These are phyloP conservation scores for Epizoanthus illoricatus DNA, from an alignment of 92 coral and sea anemone species.

Conservation along the genomic window DNA sequence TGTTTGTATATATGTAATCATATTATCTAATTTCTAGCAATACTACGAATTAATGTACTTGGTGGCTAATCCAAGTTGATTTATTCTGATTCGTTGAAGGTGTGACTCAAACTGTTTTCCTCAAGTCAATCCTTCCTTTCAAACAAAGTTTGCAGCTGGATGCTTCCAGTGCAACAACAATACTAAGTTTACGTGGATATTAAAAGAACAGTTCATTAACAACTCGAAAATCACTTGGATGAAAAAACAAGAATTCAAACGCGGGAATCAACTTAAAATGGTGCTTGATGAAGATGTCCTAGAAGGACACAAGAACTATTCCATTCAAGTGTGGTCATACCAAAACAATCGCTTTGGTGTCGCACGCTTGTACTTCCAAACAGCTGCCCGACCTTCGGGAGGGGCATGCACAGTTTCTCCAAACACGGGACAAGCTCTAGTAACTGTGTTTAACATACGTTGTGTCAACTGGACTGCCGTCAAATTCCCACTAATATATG, in stretches of 20 bases:
- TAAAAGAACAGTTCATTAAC: background rate
- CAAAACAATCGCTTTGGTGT: background rate
- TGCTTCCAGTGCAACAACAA: background rate
- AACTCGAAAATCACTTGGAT: background rate
- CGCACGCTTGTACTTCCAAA: background rate
- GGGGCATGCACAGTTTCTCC: slow-evolving; percentile 1
- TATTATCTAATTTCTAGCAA: background rate
- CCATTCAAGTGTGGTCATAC: background rate
- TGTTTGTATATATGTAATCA: too few species aligned
- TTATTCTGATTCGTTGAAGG: background rate
- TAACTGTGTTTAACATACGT: slow-evolving; percentile 7
- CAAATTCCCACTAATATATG: slow-evolving; percentile 4
- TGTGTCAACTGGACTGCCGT: slow-evolving; percentile 17
- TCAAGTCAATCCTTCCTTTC: background rate
- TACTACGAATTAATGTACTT: background rate
- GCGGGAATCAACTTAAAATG: background rate
- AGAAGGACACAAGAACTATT: background rate
- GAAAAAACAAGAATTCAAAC: background rate
- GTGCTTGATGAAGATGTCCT: background rate
- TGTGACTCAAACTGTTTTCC: background rate
- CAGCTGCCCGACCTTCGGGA: background rate
- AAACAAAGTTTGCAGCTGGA: background rate
- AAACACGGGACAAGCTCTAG: slow-evolving; percentile 12
- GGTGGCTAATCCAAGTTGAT: too few species aligned
- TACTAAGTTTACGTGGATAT: background rate